Base-by-base conservation (phyloP, 92 coral and sea anemone species). In the Porites evermanni region DNA sequence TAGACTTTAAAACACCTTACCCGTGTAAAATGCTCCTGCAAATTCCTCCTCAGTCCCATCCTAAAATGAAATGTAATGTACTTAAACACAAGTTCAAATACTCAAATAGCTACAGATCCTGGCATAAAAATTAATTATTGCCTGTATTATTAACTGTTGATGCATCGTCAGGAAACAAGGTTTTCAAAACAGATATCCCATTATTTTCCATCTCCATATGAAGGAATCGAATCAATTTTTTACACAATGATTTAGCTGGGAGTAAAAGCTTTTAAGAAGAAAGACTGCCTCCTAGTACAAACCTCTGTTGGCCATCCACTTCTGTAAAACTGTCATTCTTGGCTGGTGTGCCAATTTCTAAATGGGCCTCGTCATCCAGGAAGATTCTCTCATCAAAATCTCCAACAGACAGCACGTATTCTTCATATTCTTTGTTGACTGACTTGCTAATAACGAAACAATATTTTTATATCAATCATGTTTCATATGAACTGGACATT, bases 351-450 rank as follows among this genome's bases (percentile, higher is more conserved):
- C 99, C 99, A 72, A 96, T 96, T 80, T 96, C 99, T 0, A 88
- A 72, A 50, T 96, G 98, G 6, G 99, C 98, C 71, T 96, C 96
- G 13, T 95, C 98, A 26, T 93, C 96, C 47, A 96, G 88, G 75
- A 96, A 96, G 59, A 96, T 95, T 87, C 99, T 83, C 79, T 96
- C 99, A 86, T 96, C 99, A 95, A 96, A 96, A 77, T 96, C 99
- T 4, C 99, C 99, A 51, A 98, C 98, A 18, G 99, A 96, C 67
- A 96, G 68, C n/a, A 96, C 99, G 79, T 93, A 96, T 79, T 95
- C 95, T 50, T 96, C 99, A 17, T 96, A 96, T 29, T 95, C 96
- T 70, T 83, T 84, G 78, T 92, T 91, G 12, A 95, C 88, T 14
- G 90, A 79, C 77, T 95, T 95, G 70, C 99, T 96, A 78, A 13